Percentiles rank a stretch among this genome's conserved stretches.
phyloP scores from a whole-genome alignment of 1,140 invertebrate genomes.

The Radopholus similis region DNA sequence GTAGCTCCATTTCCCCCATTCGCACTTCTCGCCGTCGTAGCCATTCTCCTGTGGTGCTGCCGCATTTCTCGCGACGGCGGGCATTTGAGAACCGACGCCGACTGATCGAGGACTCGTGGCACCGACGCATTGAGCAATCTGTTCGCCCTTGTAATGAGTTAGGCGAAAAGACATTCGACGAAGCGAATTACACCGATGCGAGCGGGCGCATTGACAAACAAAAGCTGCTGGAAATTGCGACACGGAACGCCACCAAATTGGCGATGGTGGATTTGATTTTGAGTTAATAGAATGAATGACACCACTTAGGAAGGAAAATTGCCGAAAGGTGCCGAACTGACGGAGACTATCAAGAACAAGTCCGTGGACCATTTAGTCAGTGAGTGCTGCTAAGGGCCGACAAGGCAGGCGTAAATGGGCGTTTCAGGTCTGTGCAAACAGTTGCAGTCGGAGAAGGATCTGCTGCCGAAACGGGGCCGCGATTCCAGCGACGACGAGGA shows the following conservation, averaged over 20 bases:
- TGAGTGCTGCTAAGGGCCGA: background rate
- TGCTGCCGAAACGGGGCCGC: slow-evolving; percentile 15
- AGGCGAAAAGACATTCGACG: background rate
- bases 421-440: slow-evolving; percentile 21
- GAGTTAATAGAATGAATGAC: background rate
- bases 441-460: slow-evolving; percentile 15
- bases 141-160: background rate
- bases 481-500: slow-evolving; percentile 17
- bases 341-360: slow-evolving; percentile 28
- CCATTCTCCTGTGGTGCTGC: slow-evolving; percentile 1
- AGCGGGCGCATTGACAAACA: slow-evolving; percentile 21
- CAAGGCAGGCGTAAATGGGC: background rate
- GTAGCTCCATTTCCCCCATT: background rate
- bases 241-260: slow-evolving; percentile 22
- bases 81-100: slow-evolving; percentile 5
- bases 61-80: background rate
- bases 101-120: slow-evolving; percentile 18
- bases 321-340: slow-evolving; percentile 27
- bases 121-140: slow-evolving; percentile 16
- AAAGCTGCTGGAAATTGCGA: slow-evolving; percentile 30
- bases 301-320: slow-evolving; percentile 25
- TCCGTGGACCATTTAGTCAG: slow-evolving; percentile 23
- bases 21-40: background rate
- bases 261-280: slow-evolving; percentile 20
- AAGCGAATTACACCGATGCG: slow-evolving; percentile 16